phyloP scores from a whole-genome alignment of 2,797 vertebrate genomes.

The Natrix natrix region DNA sequence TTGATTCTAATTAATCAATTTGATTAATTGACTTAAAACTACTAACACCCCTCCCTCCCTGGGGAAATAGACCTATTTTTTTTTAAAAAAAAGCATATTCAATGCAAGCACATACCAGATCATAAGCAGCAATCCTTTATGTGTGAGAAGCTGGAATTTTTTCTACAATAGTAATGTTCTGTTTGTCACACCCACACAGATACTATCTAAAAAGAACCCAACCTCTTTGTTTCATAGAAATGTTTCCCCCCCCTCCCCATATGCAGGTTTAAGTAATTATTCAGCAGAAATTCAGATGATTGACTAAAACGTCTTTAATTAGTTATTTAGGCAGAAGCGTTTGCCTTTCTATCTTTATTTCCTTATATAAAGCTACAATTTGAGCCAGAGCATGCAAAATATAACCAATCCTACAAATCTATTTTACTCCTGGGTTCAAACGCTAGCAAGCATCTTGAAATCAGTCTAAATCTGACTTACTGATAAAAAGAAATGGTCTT shows the following conservation, averaged over 20 bases:
- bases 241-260: no score
- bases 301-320: not conserved
- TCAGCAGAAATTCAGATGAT: not conserved
- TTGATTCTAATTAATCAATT: not conserved
- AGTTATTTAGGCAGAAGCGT: not conserved
- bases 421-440: not conserved
- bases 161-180: not conserved
- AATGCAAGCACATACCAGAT: not conserved
- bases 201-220: not conserved
- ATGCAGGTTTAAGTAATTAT: not conserved
- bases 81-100: not conserved
- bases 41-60: not conserved
- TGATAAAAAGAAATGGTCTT: not conserved
- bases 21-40: not conserved
- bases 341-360: not conserved
- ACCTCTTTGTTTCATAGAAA: not conserved
- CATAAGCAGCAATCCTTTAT: not conserved
- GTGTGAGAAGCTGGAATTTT: not conserved
- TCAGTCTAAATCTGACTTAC: not conserved
- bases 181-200: not conserved
- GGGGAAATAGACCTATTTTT: not conserved
- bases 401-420: not conserved
- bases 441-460: not conserved
- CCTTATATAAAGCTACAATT: not conserved
- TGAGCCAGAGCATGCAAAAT: not conserved